A percentile compares a stretch with the other conserved stretches of the same genome.
These are phyloP conservation scores for Andinoacara biseriatus DNA, from an alignment of 2,113 vertebrate species.

Conservation along the genomic window DNA sequence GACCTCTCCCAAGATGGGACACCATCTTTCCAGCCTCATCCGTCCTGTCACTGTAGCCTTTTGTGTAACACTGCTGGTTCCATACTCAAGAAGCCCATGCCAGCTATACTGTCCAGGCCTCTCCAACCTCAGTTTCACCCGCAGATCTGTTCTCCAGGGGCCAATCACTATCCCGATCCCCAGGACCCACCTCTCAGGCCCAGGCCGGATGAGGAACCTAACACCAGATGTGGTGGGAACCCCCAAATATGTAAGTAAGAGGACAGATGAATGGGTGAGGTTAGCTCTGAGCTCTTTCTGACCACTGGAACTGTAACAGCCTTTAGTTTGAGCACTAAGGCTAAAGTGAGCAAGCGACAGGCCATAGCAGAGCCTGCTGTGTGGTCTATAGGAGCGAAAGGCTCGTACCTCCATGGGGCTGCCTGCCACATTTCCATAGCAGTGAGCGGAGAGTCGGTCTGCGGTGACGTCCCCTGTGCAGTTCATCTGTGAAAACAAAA, in stretches of 20 bases:
- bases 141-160: slow-evolving; percentile 21
- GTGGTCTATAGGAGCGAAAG: slow-evolving; percentile 61
- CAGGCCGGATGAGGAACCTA: slow-evolving; percentile 43
- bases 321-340: slow-evolving; percentile 50
- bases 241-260: slow-evolving; percentile 33
- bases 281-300: slow-evolving; percentile 54
- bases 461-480: slow-evolving; percentile 77
- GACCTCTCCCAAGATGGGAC: slow-evolving; percentile 52
- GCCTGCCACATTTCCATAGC: slow-evolving; percentile 71
- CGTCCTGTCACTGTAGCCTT: slow-evolving; percentile 41
- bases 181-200: slow-evolving; percentile 33
- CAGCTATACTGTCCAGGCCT: slow-evolving; percentile 39
- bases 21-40: slow-evolving; percentile 54
- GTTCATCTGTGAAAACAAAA: slow-evolving; percentile 85
- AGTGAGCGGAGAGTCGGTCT: slow-evolving; percentile 78
- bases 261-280: slow-evolving; percentile 36
- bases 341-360: slow-evolving; percentile 38
- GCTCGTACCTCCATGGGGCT: slow-evolving; percentile 79
- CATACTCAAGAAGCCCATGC: slow-evolving; percentile 29
- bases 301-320: slow-evolving; percentile 29
- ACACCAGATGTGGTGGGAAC: slow-evolving; percentile 40
- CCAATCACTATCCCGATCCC: slow-evolving; percentile 8
- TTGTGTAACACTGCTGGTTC: background rate
- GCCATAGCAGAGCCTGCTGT: slow-evolving; percentile 49
- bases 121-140: slow-evolving; percentile 44